These are phyloP conservation scores for Cydia strobilella DNA, from an alignment of 1,140 invertebrate genomes.

Conservation along the genomic window DNA sequence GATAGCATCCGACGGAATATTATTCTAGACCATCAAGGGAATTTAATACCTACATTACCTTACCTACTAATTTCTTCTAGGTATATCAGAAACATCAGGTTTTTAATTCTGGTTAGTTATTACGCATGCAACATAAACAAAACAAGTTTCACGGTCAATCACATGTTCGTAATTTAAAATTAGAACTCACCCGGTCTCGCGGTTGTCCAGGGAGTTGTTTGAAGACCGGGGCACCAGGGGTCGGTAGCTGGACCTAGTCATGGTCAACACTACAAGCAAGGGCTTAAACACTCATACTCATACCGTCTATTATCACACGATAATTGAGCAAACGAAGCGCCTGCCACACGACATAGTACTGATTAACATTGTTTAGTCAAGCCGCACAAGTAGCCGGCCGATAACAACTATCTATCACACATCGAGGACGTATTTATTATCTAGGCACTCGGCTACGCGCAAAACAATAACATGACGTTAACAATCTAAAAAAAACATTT, in stretches of 20 bases:
- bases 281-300: constrained; percentile 11
- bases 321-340: constrained; percentile 52
- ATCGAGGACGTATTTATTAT: constrained; percentile 41
- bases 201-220: constrained; percentile 64
- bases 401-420: constrained; percentile 56
- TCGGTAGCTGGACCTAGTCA: constrained; percentile 72
- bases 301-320: constrained; percentile 41
- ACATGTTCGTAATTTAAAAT: not conserved
- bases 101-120: not conserved
- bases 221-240: constrained; percentile 69
- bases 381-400: constrained; percentile 33
- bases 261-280: constrained; percentile 40
- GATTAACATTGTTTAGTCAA: constrained; percentile 54
- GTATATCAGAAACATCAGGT: not conserved
- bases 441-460: constrained; percentile 28
- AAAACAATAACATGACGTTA: constrained; percentile 57
- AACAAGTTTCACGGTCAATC: constrained; percentile 3
- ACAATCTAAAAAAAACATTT: constrained; percentile 57
- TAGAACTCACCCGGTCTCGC: constrained; percentile 64
- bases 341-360: constrained; percentile 53
- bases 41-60: no score
- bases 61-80: no score
- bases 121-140: not conserved
- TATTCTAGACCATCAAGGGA: not conserved
- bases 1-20: not conserved